Conservation (phyloP, 2,888 invertebrate species). For the Drosophila falleni region DNA sequence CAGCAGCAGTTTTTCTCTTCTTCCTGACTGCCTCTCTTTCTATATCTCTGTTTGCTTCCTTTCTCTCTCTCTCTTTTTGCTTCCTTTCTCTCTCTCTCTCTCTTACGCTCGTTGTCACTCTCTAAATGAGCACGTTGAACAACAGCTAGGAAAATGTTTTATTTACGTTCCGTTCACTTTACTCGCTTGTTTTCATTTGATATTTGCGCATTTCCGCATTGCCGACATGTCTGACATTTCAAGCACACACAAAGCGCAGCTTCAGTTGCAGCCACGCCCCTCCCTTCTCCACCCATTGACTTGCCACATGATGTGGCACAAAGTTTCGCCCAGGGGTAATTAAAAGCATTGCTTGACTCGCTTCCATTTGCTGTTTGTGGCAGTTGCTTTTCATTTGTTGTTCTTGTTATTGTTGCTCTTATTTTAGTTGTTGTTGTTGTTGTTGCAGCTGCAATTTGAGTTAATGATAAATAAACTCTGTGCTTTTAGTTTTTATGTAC, state of each 20-base stretch:
- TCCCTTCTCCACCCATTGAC: conserved; percentile 25
- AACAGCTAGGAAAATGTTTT: conserved; percentile 68
- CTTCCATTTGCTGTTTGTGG: conserved; percentile 2
- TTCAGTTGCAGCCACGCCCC: conserved; percentile 20
- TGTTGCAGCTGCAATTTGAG: neutral
- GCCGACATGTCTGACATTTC: conserved; percentile 72
- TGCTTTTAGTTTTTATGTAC: conserved; percentile 23
- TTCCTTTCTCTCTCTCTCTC: neutral
- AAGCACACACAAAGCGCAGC: conserved; percentile 46
- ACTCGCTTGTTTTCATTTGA: conserved; percentile 67
- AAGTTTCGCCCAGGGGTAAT: conserved; percentile 63
- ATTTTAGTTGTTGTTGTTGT: neutral
- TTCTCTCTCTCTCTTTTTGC: neutral
- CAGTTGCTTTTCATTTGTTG: neutral
- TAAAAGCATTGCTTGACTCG: conserved; percentile 63
- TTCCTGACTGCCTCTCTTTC: neutral
- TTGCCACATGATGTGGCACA: conserved; percentile 42
- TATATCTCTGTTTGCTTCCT: neutral
- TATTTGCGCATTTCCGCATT: conserved; percentile 79
- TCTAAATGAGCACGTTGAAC: conserved; percentile 61
- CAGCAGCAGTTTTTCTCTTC: conserved; percentile 4
- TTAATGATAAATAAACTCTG: conserved; percentile 23
- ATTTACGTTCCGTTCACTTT: conserved; percentile 62
- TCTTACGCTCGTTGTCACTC: neutral
- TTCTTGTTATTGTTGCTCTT: neutral